Evolutionary conservation across 1,140 invertebrate genomes (phyloP), one percentile per base, ranked within the genome.

Genomic region (Hylaeus volcanicus): DNA sequence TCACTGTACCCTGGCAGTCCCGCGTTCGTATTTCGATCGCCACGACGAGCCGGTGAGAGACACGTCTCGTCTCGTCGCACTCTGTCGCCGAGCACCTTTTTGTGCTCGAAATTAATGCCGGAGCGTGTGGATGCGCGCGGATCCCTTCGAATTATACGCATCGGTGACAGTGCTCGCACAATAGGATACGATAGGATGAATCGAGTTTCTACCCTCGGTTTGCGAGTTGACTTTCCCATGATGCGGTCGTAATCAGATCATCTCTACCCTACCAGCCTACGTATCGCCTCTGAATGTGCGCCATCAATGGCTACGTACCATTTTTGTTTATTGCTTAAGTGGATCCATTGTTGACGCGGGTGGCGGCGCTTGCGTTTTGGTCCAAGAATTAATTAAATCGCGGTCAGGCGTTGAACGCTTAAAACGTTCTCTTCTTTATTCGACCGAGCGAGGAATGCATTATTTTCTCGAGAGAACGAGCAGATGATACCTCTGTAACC

Each of bases 191-290:
- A 87, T 78, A 76, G 79, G 84, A 74, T 89, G 91, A 90, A 91
- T 90, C 89, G 85, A 66, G 82, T 84, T 81, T 84, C 84, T 80
- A 84, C 75, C 82, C 82, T 81, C 84, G 69, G 75, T 83, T 81
- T 85, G 82, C 82, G 81, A 87, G 86, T 88, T 92, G 90, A 91
- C 90, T 92, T 92, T 92, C 91, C 91, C 91, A 92, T 92, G 91
- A 92, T 91, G 90, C 90, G 86, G 88, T 87, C 87, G 84, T 91
- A 92, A 92, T 92, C 90, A 90, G 91, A 92, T 92, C 90, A 90
- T 90, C 90, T 88, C 88, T 85, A 85, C 74, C 79, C 80, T 60
- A 45, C 60, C 63, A 48, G 51, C n/a, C 56, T 45, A 45, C 60
- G 51, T 81, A 77, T 73, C 71, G 37, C 69, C 81, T 41, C 48